Base-by-base conservation (phyloP, 2,888 invertebrate genomes). In the Mythimna impura region DNA sequence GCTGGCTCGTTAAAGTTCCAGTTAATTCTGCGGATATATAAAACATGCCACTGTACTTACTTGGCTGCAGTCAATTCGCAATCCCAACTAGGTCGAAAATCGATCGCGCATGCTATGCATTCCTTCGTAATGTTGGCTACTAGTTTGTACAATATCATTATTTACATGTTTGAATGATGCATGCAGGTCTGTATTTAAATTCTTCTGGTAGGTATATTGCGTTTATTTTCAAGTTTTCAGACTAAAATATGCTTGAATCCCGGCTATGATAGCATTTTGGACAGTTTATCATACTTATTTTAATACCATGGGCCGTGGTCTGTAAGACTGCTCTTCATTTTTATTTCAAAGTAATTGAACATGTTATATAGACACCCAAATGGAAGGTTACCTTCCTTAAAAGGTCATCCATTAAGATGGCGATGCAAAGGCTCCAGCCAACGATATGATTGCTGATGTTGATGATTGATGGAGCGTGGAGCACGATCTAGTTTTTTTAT, bases 71-170 rank as follows among this genome's bases (percentile, higher is more conserved):
- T 78, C 64, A 77, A 81, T 79, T 79, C 76, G 66, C 86, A 84
- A 80, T 79, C 58, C 61, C 74, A 85, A 82, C 78, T 86, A 82
- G 85, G 87, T 85, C 83, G 78, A 86, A 86, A 86, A 86, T 86
- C 85, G 85, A 86, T 86, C 87, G 87, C 64, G 73, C 72, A 69
- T 75, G 76, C 71, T 76, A 60, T 73, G 71, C 86, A 79, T 85
- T 78, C 86, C 71, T 76, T 57, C 57, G 81, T 73, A 68, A 79
- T 80, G 79, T 73, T 71, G 20, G 71, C 71, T 64, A 69, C 64
- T 63, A 43, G 78, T 69, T 72, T 63, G 22, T 64, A 76, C 47
- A 72, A 71, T 79, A 71, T 73, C 22, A 68, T 73, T 67, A 78
- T 70, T 61, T 62, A 66, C 60, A 64, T 58, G 73, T 66, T 72